Evolutionary conservation across 2,797 vertebrate genomes (phyloP).

Genomic region (Sebastes nivosus): DNA sequence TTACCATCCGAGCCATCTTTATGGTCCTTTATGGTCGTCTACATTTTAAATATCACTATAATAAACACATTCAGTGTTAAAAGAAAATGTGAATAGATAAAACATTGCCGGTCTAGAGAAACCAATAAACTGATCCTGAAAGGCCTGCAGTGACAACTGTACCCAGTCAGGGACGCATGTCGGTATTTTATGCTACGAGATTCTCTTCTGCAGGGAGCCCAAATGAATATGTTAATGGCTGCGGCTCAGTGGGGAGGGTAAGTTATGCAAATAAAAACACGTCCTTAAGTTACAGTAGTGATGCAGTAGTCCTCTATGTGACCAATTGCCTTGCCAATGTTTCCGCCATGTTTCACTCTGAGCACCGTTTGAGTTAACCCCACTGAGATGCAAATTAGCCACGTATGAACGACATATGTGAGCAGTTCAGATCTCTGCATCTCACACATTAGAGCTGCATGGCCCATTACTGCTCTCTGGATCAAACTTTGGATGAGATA

Average conservation of each 20-base stretch:
- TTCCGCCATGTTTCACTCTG: slow-evolving; percentile 44
- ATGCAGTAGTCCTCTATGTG: slow-evolving; percentile 24
- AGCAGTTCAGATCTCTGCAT: slow-evolving; percentile 54
- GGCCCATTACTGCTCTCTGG: slow-evolving; percentile 59
- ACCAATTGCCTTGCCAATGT: slow-evolving; percentile 20
- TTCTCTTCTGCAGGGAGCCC: slow-evolving; percentile 53
- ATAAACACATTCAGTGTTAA: slow-evolving; percentile 45
- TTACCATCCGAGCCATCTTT: slow-evolving; percentile 19
- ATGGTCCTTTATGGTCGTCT: slow-evolving; percentile 12
- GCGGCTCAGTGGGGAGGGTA: slow-evolving; percentile 35
- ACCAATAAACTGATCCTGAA: slow-evolving; percentile 57
- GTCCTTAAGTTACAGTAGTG: slow-evolving; percentile 51
- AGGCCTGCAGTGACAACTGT: slow-evolving; percentile 51
- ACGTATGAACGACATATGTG: slow-evolving; percentile 65
- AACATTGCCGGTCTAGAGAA: slow-evolving; percentile 36
- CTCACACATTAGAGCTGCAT: slow-evolving; percentile 59
- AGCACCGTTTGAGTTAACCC: slow-evolving; percentile 50
- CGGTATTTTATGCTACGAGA: slow-evolving; percentile 43
- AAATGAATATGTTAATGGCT: slow-evolving; percentile 67
- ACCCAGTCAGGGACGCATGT: slow-evolving; percentile 33
- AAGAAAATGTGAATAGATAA: slow-evolving; percentile 51
- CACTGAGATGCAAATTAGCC: slow-evolving; percentile 72
- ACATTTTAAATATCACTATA: slow-evolving; percentile 55
- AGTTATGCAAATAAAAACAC: slow-evolving; percentile 62
- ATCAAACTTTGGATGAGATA: slow-evolving; percentile 59